Evolutionary conservation across 1,140 invertebrate genomes (phyloP), one percentile per base, ranked within the genome.

Genomic region (Drosophila hydei): DNA sequence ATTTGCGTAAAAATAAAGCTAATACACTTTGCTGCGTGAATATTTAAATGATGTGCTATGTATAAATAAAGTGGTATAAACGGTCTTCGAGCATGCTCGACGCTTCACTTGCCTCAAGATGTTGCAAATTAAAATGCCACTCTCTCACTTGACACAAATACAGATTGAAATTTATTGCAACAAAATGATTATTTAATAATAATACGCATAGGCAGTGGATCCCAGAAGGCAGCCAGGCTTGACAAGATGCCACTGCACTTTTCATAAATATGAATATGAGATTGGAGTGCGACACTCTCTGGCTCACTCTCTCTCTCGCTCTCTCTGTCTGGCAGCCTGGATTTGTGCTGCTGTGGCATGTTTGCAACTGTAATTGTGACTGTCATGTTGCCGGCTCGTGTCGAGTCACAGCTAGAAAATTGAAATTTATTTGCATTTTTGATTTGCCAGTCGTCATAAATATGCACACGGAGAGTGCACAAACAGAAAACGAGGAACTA

Each of bases 341-440:
- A 30, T 33, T 33, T 23, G 25, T 45, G 33, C 21, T 60, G 51
- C 50, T 56, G 72, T 45, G 48, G 25, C 48, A 51, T 79, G 76
- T 72, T 60, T 58, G 60, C 75, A 63, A 71, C 65, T 75, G 83
- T 87, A 87, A 87, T 88, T 87, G 77, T 88, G 81, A 87, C 71
- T 88, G 81, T 87, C 83, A 88, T 85, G 81, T 87, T 77, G 81
- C 78, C 5, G 62, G 59, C 72, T 71, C 63, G 47, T 62, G 77
- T 74, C 81, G 61, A 64, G 73, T 81, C 60, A 48, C 61, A 85
- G 81, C 77, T 87, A 77, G 78, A 77, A 67, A 87, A 81, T 87
- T 87, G 81, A 87, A 87, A 87, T 87, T 87, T 87, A 87, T 87
- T 87, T 87, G 77, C 80, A 85, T 85, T 85, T 85, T 85, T 85